phyloP scores from a whole-genome alignment of 2,113 vertebrate species.

The Cephalopholis sonnerati region DNA sequence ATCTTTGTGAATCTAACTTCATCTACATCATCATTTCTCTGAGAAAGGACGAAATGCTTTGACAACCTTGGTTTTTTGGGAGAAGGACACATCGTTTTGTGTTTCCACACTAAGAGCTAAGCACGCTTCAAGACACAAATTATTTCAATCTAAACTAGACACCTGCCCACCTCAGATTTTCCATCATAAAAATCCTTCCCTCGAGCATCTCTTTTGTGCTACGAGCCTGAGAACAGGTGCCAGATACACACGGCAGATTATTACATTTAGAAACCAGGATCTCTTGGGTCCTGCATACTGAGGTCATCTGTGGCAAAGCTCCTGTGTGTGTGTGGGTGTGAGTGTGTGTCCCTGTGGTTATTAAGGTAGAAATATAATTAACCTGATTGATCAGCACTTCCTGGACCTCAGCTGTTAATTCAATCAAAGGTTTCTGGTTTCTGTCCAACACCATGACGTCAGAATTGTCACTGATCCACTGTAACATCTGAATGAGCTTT shows the following conservation, averaged over 20 bases:
- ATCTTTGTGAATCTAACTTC: not conserved
- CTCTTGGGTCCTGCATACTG: conserved; percentile 24
- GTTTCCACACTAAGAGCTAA: not conserved
- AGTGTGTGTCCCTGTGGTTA: conserved; percentile 26
- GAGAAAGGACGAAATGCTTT: too few relatives aligned
- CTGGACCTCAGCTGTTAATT: conserved; percentile 53
- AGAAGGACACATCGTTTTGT: not conserved
- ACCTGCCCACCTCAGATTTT: not conserved
- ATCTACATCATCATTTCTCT: not conserved
- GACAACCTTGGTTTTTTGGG: not conserved
- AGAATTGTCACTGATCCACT: not conserved
- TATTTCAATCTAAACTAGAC: not conserved
- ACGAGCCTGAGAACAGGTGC: conserved; percentile 3
- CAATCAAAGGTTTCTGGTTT: conserved; percentile 71
- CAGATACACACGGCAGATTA: conserved; percentile 8
- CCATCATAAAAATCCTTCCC: not conserved
- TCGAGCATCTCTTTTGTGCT: not conserved
- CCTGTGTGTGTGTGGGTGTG: conserved; percentile 14
- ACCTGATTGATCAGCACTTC: conserved; percentile 58
- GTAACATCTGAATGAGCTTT: not conserved
- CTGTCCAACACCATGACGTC: conserved; percentile 24
- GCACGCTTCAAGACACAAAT: not conserved
- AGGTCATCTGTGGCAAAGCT: conserved; percentile 42
- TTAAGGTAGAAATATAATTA: conserved; percentile 52
- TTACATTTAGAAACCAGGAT: conserved; percentile 37